A percentile compares a stretch with the other conserved stretches of the same genome.
Evolutionary conservation across 2,888 invertebrate species (phyloP).

Genomic region (Archips xylosteana): DNA sequence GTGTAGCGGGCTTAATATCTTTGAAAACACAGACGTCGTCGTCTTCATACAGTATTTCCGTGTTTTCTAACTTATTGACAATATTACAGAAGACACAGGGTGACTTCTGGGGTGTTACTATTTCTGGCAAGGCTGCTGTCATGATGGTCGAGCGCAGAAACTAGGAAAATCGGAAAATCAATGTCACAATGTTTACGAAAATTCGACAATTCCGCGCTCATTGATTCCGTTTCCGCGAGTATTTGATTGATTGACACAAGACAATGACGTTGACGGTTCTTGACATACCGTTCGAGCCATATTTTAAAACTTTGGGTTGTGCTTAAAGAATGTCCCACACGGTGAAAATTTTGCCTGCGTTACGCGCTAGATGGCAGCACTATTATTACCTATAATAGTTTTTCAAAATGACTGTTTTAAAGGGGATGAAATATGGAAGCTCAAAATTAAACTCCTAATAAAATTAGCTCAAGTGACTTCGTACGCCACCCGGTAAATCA

Average conservation of each 20-base stretch:
- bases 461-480: too few species aligned
- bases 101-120: conserved; percentile 51
- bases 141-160: not conserved
- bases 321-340: not conserved
- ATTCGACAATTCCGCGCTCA: not conserved
- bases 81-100: conserved; percentile 92
- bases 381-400: not conserved
- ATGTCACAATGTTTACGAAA: not conserved
- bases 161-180: not conserved
- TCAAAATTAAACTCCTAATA: too few species aligned
- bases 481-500: too few species aligned
- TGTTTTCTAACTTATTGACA: conserved; percentile 84
- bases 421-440: not conserved
- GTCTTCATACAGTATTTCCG: conserved; percentile 89
- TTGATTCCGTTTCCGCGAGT: too few species aligned
- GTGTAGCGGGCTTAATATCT: conserved; percentile 93
- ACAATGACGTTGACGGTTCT: too few species aligned
- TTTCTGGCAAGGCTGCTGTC: conserved; percentile 24
- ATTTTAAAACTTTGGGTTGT: not conserved
- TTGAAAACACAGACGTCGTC: conserved; percentile 92
- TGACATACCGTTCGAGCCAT: not conserved
- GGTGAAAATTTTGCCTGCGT: not conserved
- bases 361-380: not conserved
- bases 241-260: not conserved
- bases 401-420: not conserved